These are phyloP conservation scores for Galaxea fascicularis DNA, from an alignment of 92 coral and sea anemone genomes.

Conservation along the genomic window DNA sequence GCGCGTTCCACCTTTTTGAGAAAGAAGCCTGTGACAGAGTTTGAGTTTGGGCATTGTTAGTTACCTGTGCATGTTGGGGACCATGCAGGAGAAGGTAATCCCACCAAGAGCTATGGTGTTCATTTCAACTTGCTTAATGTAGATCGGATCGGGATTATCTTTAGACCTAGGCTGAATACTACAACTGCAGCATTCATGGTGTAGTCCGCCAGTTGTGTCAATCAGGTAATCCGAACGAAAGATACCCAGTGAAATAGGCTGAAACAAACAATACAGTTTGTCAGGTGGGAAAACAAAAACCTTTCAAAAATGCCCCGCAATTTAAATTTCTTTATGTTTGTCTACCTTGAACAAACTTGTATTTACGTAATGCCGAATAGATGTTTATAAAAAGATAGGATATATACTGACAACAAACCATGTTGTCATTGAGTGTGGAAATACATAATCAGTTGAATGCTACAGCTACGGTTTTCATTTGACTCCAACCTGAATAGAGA, in stretches of 20 bases:
- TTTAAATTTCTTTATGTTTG: no score
- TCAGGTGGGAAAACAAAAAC: background rate
- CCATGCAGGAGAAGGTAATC: constrained; percentile 43
- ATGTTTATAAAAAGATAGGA: no score
- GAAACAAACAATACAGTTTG: background rate
- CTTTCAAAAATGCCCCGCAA: no score
- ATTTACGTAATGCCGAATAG: no score
- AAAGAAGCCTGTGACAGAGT: no score
- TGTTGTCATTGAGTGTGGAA: no score
- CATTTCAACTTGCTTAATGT: constrained; percentile 92
- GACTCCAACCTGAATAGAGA: no score
- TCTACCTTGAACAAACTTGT: no score
- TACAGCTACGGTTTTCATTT: no score
- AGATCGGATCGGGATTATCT: constrained; percentile 13
- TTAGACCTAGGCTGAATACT: background rate
- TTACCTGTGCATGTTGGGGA: constrained; percentile 53
- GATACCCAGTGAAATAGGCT: constrained; percentile 86
- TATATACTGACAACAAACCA: no score
- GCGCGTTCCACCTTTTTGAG: background rate
- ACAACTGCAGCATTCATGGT: background rate
- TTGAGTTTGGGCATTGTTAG: background rate
- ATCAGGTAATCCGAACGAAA: constrained; percentile 96
- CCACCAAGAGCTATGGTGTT: constrained; percentile 91
- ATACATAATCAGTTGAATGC: no score
- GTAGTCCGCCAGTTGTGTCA: constrained; percentile 56